Evolutionary conservation across 2,113 vertebrate species (phyloP), one percentile per base, ranked within the genome.

Genomic region (Burhinus oedicnemus): DNA sequence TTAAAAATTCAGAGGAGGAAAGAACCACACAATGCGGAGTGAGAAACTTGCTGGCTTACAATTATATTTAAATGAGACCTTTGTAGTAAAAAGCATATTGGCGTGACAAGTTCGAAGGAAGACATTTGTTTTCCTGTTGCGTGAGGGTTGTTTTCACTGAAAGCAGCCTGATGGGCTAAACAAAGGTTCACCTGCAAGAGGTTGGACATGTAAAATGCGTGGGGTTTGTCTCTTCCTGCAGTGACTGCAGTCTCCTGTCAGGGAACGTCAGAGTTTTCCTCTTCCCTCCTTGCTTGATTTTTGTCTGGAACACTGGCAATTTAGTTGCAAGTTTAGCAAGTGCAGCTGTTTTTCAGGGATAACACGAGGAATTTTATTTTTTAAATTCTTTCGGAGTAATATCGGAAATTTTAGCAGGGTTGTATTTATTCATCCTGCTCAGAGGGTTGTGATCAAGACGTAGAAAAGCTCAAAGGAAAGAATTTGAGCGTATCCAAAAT

Each of bases 361-460:
- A 95, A 69, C 9, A 30, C 3, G 10, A 54, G 25, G 40, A 11
- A 4, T 81, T 83, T 51, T 45, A 40, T 80, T 92, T 79, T 81
- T 47, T 4, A 36, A 87, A 68, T 71, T 49, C 87, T 87, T 92
- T 61, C 47, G 17, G 77, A 72, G 76, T 52, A 94, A 44, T 61
- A 51, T 32, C 55, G 26, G 52, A 70, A 76, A n/a, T 36, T 52
- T 68, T 77, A 47, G 16, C 4, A 1, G 40, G 38, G 12, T 61
- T 92, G 90, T 88, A 82, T 78, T 83, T 89, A 77, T 91, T 78
- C 78, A 57, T 91, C 30, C 52, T 29, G 81, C 91, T 75, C 20
- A 83, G 78, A 84, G 61, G 68, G 38, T 94, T 93, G 90, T 45
- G 68, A 60, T 74, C 55, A 30, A 93, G 94, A 18, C 36, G 54